phyloP scores from a whole-genome alignment of 30 jellyfish, hydroid and myxozoan species.

The Clytia hemisphaerica region DNA sequence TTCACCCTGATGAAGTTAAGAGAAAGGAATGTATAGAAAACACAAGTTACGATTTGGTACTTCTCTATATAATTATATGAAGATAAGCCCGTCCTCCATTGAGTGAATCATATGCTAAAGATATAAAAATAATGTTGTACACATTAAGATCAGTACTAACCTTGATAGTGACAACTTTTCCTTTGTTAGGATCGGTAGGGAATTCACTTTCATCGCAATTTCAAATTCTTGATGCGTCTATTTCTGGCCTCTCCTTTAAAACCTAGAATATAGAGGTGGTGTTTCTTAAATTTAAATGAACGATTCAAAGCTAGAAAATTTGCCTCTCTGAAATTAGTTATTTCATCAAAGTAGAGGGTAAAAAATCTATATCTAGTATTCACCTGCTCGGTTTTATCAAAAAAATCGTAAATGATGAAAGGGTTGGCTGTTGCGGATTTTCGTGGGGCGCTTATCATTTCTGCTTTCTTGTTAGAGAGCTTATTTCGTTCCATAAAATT shows the following conservation, averaged over 20 bases:
- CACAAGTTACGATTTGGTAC: too few species aligned
- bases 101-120: too few species aligned
- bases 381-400: background rate
- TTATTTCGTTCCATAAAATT: background rate
- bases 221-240: too few species aligned
- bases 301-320: background rate
- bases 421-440: conserved; percentile 38
- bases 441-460: conserved; percentile 21
- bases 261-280: background rate
- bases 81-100: too few species aligned
- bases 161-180: conserved; percentile 9
- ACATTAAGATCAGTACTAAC: too few species aligned
- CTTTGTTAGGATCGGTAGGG: background rate
- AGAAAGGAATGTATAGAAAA: background rate
- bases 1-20: background rate
- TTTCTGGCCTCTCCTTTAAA: too few species aligned
- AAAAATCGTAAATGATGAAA: conserved; percentile 3
- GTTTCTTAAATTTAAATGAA: background rate
- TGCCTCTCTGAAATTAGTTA: background rate
- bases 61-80: too few species aligned
- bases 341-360: too few species aligned
- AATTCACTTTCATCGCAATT: background rate
- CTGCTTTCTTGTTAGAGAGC: conserved; percentile 1
- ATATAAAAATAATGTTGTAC: too few species aligned
- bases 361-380: background rate